Conservation (phyloP, 2,797 vertebrate genomes). For the Eurystomus glaucurus region DNA sequence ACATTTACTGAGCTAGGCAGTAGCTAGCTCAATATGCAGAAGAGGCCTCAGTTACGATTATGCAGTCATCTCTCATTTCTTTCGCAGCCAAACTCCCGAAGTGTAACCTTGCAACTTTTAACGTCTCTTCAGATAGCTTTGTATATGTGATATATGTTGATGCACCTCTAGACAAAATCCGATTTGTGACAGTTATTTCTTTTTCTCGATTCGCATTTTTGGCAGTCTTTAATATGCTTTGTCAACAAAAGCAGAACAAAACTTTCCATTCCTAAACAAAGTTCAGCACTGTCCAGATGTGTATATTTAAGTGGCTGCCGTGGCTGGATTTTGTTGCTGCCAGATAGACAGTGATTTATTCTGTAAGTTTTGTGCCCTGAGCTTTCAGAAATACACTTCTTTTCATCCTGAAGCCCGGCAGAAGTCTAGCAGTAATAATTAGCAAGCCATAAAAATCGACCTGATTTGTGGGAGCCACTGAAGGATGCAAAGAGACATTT, state of each 20-base stretch:
- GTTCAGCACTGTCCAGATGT: background rate
- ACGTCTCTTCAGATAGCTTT: background rate
- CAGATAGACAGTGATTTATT: slow-evolving; percentile 49
- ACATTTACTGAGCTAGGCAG: background rate
- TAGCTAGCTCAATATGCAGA: background rate
- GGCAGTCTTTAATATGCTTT: background rate
- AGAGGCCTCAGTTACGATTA: background rate
- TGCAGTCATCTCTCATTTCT: background rate
- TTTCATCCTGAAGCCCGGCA: slow-evolving; percentile 34
- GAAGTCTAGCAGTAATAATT: slow-evolving; percentile 71
- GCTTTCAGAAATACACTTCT: slow-evolving; percentile 47
- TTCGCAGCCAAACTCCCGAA: background rate
- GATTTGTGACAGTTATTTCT: background rate
- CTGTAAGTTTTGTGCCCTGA: slow-evolving; percentile 60
- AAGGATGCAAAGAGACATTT: slow-evolving; percentile 63
- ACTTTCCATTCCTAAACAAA: slow-evolving; percentile 26
- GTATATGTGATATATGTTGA: background rate
- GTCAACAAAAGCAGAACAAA: background rate
- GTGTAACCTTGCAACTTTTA: background rate
- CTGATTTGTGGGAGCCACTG: slow-evolving; percentile 70
- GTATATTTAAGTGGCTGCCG: slow-evolving; percentile 11
- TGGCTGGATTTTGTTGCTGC: slow-evolving; percentile 34
- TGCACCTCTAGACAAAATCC: background rate
- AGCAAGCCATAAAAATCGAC: slow-evolving; percentile 73
- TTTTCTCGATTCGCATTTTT: background rate